Conservation (phyloP, 2,113 vertebrate genomes). For the Rhineura floridana region DNA sequence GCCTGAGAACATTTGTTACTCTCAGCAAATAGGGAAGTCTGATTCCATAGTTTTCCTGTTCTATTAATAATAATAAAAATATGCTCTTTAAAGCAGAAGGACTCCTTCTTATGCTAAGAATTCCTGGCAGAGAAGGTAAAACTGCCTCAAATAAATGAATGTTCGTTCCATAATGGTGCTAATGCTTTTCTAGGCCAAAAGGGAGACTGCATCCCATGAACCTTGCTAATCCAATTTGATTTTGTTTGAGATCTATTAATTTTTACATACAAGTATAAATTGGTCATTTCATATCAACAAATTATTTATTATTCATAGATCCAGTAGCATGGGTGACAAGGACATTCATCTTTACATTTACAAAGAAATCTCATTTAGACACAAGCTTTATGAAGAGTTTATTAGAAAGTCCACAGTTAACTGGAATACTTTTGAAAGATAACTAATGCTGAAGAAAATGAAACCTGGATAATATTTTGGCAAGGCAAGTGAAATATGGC, state of each 20-base stretch:
- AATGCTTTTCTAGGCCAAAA: background rate
- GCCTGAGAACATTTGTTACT: background rate
- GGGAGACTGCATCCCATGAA: conserved; percentile 4
- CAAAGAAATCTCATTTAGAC: background rate
- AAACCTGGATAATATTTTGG: conserved; percentile 41
- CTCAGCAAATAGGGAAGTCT: background rate
- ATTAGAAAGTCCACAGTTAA: background rate
- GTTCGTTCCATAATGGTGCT: background rate
- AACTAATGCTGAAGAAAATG: background rate
- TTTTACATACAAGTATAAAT: background rate
- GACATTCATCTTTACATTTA: background rate
- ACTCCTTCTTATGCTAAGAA: background rate
- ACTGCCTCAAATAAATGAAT: background rate
- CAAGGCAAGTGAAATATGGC: conserved; percentile 15
- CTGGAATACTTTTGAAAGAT: background rate
- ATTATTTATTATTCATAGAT: background rate
- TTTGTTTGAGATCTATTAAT: background rate
- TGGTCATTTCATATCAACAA: background rate
- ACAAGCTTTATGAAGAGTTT: background rate
- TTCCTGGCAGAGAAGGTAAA: conserved; percentile 1
- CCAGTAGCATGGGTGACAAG: background rate
- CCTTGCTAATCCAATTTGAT: background rate
- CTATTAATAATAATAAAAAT: background rate
- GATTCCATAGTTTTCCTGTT: background rate
- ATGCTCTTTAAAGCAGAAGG: background rate